Conservation (phyloP, 2,888 invertebrate species). For the Cyclophora punctaria region DNA sequence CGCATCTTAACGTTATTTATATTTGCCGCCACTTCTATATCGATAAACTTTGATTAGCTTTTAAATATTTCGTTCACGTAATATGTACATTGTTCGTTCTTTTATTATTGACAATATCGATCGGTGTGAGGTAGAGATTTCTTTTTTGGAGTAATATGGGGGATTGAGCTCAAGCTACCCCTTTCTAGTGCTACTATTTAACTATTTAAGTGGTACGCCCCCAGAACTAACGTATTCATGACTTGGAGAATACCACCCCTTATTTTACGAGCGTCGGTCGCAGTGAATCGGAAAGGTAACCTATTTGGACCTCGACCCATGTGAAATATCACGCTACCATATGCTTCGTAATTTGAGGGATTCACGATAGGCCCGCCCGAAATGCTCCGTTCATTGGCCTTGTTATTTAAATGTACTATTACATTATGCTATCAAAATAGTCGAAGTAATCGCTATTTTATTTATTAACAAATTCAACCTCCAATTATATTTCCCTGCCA, state of each 20-base stretch:
- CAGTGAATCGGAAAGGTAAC: slow-evolving; percentile 63
- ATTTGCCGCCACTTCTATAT: slow-evolving; percentile 30
- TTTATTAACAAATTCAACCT: no score
- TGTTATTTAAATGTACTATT: no score
- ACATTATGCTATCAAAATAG: no score
- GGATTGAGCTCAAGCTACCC: slow-evolving; percentile 28
- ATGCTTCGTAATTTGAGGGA: slow-evolving; percentile 48
- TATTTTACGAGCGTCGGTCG: slow-evolving; percentile 63
- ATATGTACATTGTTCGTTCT: no score
- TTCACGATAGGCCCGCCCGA: slow-evolving; percentile 27
- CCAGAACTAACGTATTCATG: slow-evolving; percentile 67
- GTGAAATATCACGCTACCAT: slow-evolving; percentile 52
- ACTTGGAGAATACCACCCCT: slow-evolving; percentile 56
- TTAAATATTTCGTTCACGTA: not conserved
- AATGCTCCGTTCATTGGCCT: slow-evolving; percentile 7
- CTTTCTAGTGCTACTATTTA: slow-evolving; percentile 52
- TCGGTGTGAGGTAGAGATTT: slow-evolving; percentile 3
- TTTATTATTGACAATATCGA: no score
- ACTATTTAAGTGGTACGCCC: slow-evolving; percentile 61
- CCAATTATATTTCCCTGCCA: no score
- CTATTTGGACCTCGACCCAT: slow-evolving; percentile 46
- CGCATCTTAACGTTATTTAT: slow-evolving; percentile 32
- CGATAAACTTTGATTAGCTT: slow-evolving; percentile 18
- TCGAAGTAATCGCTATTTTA: no score
- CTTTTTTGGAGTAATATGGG: slow-evolving; percentile 15